Conservation (phyloP, 2,888 invertebrate species). For the Luffia ferchaultella region DNA sequence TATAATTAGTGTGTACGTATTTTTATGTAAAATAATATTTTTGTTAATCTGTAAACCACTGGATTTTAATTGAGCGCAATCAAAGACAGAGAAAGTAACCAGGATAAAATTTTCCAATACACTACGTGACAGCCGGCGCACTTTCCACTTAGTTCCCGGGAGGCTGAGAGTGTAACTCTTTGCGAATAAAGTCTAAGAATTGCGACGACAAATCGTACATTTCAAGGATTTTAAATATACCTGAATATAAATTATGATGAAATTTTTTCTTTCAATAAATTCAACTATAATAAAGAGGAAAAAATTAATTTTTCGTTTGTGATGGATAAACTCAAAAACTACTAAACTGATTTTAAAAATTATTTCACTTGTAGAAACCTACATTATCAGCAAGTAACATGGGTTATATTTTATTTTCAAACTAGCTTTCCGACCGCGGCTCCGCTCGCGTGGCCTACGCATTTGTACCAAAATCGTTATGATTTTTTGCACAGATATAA, state of each 20-base stretch:
- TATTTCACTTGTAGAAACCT: background rate
- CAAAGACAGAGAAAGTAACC: too few species aligned
- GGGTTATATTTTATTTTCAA: too few species aligned
- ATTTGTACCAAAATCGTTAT: too few species aligned
- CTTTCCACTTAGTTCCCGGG: slow-evolving; percentile 9
- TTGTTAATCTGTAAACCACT: too few species aligned
- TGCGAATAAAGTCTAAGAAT: background rate
- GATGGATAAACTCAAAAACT: background rate
- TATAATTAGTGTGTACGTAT: too few species aligned
- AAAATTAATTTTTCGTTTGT: background rate
- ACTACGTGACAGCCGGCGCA: slow-evolving; percentile 15
- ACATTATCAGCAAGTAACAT: too few species aligned
- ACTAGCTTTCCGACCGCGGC: too few species aligned
- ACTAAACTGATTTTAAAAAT: background rate
- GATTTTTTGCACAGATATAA: too few species aligned
- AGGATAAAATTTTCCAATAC: slow-evolving; percentile 13
- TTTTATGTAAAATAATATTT: too few species aligned
- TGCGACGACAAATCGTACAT: background rate
- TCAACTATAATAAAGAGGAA: background rate
- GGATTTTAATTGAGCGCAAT: too few species aligned
- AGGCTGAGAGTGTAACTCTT: background rate
- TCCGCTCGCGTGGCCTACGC: too few species aligned
- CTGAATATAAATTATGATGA: background rate
- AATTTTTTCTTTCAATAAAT: background rate
- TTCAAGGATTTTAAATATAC: too few species aligned